Conservation (phyloP, 2,113 vertebrate species). For the Pimephales promelas region DNA sequence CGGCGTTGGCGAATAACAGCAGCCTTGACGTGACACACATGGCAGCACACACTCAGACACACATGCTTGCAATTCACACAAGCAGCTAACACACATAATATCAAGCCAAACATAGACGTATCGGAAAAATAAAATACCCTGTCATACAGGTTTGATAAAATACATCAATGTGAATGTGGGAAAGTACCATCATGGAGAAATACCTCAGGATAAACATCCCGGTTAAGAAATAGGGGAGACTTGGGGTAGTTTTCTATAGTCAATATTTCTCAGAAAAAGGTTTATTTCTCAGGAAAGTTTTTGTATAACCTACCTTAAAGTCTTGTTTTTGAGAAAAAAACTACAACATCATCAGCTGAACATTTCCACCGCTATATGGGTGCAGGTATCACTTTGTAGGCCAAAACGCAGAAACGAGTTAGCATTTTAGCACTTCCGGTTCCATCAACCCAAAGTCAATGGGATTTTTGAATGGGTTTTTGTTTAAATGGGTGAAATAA, state of each 20-base stretch:
- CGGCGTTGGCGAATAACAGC: slow-evolving; percentile 41
- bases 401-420: too few species aligned
- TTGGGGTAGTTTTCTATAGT: background rate
- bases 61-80: slow-evolving; percentile 28
- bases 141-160: slow-evolving; percentile 27
- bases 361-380: too few species aligned
- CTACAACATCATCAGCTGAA: background rate
- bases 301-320: background rate
- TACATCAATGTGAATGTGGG: background rate
- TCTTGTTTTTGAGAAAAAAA: background rate
- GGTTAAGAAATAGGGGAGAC: too few species aligned
- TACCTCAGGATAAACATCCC: background rate
- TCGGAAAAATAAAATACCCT: slow-evolving; percentile 25
- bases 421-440: too few species aligned
- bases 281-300: background rate
- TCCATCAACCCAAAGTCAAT: too few species aligned
- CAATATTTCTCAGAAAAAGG: background rate
- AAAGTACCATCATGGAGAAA: background rate
- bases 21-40: slow-evolving; percentile 43
- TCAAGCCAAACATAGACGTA: slow-evolving; percentile 33
- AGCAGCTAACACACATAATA: slow-evolving; percentile 32
- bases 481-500: too few species aligned
- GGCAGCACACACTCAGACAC: slow-evolving; percentile 37
- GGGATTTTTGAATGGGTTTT: too few species aligned
- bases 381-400: too few species aligned